Base-by-base conservation (phyloP, 2,888 invertebrate genomes). In the Ormyrus nitidulus region DNA sequence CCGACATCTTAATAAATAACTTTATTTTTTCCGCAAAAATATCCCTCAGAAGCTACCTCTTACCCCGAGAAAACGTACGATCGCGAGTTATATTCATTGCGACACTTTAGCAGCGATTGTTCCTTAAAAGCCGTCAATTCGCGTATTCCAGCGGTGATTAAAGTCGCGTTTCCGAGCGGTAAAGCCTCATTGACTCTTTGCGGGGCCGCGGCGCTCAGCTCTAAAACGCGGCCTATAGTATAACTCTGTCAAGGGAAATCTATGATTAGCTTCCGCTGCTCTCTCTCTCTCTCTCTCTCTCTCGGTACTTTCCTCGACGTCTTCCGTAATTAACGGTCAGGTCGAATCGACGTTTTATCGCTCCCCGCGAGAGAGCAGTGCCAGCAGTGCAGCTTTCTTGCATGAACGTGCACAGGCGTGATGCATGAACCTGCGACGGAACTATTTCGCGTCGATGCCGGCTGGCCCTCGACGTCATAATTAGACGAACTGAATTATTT, bases 191-290 rank as follows among this genome's bases (percentile, higher is more conserved):
- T 34, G 34, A 34, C 34, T 34, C 34, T 34, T 34, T 34, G 49
- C 64, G 65, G 44, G 48, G 46, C 49, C 48, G 19, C 53, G 64
- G 65, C 56, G 64, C 44, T 13, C 7, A 19, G n/a, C 7, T n/a
- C 11, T 49, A 8, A 34, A 75, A 59, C 53, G 56, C 62, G 46
- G 34, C 34, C 34, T 34, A 34, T 19, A 62, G 46, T 51, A 64
- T 62, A 72, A 66, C 66, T 66, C 72, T 59, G 65, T 19, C 66
- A 19, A 51, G 51, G 53, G 5, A 66, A 78, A 78, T 66, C 72
- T 78, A 72, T 78, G 77, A 78, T 78, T 72, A 72, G 72, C 66
- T 78, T 72, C 54, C 53, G 46, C n/a, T 69, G 44, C 46, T 10
- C 72, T 0, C 34, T 34, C 34, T 34, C 34, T 10, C 72, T 4